A percentile compares a stretch with the other conserved stretches of the same genome.
Conservation (phyloP, 1,140 invertebrate species). For the Marisa cornuarietis region DNA sequence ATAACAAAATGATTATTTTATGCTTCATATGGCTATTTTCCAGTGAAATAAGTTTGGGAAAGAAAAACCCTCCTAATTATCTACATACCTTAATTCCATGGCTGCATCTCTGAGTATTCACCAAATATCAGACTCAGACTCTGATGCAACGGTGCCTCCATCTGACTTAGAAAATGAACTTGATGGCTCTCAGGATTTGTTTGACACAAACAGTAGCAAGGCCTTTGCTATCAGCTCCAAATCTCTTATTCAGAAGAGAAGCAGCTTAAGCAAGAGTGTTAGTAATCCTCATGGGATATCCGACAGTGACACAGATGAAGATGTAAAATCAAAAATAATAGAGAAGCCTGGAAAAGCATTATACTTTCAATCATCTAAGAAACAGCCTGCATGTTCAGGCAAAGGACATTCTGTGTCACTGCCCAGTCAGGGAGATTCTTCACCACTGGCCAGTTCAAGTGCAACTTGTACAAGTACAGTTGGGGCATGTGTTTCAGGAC, state of each 20-base stretch:
- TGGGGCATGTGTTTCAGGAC: no score
- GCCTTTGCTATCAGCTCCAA: not conserved
- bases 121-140: conserved; percentile 18
- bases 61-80: no score
- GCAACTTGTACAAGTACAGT: no score
- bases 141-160: conserved; percentile 27
- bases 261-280: not conserved
- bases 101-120: not conserved
- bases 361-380: no score
- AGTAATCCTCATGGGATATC: conserved; percentile 9
- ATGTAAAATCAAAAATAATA: not conserved
- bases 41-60: no score
- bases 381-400: no score
- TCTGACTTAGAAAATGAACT: not conserved
- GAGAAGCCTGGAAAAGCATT: not conserved
- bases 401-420: no score
- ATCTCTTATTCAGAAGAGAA: not conserved
- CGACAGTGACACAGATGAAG: conserved; percentile 1
- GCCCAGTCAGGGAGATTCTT: no score
- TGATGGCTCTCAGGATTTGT: conserved; percentile 23
- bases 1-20: no score
- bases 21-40: no score
- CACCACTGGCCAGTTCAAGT: no score
- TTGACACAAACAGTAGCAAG: not conserved
- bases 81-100: not conserved